Conservation (phyloP, 1,140 invertebrate genomes). For the Anastrepha obliqua region DNA sequence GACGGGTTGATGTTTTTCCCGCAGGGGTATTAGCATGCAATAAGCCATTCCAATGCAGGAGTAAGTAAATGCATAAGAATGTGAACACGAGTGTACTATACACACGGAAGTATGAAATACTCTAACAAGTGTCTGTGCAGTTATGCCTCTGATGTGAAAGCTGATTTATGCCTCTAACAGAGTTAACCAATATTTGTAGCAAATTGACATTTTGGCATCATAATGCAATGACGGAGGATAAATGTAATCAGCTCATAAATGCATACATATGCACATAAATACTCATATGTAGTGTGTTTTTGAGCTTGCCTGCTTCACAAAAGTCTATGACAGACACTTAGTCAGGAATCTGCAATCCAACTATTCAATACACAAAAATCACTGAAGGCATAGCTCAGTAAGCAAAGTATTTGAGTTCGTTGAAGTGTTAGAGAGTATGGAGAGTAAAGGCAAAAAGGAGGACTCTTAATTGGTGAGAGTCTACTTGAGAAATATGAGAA, state of each 20-base stretch:
- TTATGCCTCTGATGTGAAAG: background rate
- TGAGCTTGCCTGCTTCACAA: background rate
- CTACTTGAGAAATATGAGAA: no score
- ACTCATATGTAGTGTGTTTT: background rate
- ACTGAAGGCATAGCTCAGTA: background rate
- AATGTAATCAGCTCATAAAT: background rate
- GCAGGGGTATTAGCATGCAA: no score
- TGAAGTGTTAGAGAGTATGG: no score
- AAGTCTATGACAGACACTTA: background rate
- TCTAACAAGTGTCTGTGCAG: no score
- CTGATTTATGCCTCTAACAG: background rate
- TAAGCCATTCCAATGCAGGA: no score
- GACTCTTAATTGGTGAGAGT: no score
- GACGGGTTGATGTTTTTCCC: no score
- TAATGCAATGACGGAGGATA: background rate
- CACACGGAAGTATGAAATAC: no score
- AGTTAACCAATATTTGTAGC: background rate
- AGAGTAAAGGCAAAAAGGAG: no score
- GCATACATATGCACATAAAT: background rate
- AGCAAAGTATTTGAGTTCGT: no score
- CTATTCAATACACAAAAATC: background rate
- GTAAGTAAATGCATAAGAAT: no score
- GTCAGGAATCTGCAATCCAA: background rate
- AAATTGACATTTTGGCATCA: background rate
- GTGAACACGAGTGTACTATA: no score